A percentile compares a stretch with the other conserved stretches of the same genome.
Evolutionary conservation across 2,888 invertebrate genomes (phyloP).

Genomic region (Erebia ligea): DNA sequence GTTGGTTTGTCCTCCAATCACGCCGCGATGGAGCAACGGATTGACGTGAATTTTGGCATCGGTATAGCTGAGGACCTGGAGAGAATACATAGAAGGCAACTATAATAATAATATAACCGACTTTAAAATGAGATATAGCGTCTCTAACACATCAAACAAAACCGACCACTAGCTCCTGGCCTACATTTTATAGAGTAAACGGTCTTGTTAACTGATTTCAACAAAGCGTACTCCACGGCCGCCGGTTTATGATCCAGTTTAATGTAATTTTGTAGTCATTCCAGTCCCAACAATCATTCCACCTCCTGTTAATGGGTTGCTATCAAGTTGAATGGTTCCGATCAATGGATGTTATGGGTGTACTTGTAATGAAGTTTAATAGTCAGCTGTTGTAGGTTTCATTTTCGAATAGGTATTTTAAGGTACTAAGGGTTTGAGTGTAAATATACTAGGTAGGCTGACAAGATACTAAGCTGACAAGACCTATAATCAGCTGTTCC

Average conservation of each 20-base stretch:
- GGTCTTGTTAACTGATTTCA: conserved; percentile 31
- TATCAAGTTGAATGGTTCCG: conserved; percentile 8
- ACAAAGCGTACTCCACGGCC: conserved; percentile 22
- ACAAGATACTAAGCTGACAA: no score
- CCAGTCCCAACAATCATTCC: conserved; percentile 2
- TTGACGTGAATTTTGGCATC: no score
- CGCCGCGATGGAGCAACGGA: no score
- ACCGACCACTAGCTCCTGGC: neutral
- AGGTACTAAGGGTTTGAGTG: no score
- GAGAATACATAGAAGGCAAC: no score
- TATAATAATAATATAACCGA: no score
- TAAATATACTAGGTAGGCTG: no score
- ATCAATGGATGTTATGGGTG: conserved; percentile 4
- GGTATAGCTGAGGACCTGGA: no score
- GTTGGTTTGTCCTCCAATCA: no score
- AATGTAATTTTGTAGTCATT: conserved; percentile 14
- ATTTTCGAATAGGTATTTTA: neutral
- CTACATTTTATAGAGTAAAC: conserved; percentile 19
- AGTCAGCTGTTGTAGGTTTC: neutral
- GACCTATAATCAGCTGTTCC: no score
- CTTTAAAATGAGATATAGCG: no score
- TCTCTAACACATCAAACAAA: neutral
- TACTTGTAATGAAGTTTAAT: conserved; percentile 2
- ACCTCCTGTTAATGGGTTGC: neutral
- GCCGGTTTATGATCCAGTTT: conserved; percentile 9